Evolutionary conservation across 2,113 vertebrate genomes (phyloP).

Genomic region (Felis catus): DNA sequence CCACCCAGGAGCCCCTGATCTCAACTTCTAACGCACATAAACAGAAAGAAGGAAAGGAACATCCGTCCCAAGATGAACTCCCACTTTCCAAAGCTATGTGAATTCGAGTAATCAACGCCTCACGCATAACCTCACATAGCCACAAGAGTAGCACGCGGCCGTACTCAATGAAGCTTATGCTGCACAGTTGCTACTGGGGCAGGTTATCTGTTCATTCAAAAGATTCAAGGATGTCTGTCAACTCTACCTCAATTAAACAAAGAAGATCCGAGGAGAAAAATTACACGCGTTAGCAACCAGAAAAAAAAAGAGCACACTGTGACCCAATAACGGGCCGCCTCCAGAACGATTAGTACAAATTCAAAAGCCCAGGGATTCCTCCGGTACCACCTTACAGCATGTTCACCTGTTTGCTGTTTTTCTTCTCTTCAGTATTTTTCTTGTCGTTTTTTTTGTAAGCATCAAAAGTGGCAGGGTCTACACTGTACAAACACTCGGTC

Average conservation of each 20-base stretch:
- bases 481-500: slow-evolving; percentile 96
- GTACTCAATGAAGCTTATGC: background rate
- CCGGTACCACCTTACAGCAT: fast-evolving
- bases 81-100: background rate
- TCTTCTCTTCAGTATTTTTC: slow-evolving; percentile 94
- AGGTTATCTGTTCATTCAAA: background rate
- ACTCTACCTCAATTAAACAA: background rate
- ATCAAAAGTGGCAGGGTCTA: slow-evolving; percentile 91
- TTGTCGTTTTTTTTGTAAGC: slow-evolving; percentile 94
- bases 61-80: background rate
- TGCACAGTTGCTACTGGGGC: background rate
- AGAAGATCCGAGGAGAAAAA: background rate
- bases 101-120: background rate
- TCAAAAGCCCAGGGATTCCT: background rate
- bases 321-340: background rate
- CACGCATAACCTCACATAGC: fast-evolving
- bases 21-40: background rate
- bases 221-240: background rate
- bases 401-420: slow-evolving; percentile 91
- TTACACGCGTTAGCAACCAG: background rate
- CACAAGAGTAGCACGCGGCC: background rate
- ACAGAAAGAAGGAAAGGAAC: background rate
- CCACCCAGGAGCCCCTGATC: background rate
- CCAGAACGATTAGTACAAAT: background rate
- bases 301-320: background rate